A percentile compares a stretch with the other conserved stretches of the same genome.
Evolutionary conservation across 2,797 vertebrate genomes (phyloP).

Genomic region (Fundulus diaphanus): DNA sequence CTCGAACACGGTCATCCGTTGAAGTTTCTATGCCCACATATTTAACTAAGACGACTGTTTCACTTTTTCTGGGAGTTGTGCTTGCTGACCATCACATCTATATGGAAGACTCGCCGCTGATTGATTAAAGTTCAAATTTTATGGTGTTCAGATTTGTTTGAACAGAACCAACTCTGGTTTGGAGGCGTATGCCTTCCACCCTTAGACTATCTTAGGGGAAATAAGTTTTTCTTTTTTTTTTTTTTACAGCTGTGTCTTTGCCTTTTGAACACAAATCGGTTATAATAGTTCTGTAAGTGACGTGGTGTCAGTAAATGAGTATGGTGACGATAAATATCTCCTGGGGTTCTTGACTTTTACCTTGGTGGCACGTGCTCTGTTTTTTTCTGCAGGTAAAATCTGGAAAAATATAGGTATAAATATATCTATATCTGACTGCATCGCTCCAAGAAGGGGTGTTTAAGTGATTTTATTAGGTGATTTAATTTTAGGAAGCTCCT

Average conservation of each 20-base stretch:
- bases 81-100: neutral
- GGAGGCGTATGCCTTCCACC: neutral
- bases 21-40: neutral
- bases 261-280: neutral
- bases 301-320: neutral
- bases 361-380: neutral
- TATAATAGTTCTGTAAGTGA: neutral
- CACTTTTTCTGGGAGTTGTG: neutral
- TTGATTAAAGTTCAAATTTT: conserved; percentile 35
- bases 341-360: neutral
- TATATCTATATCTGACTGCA: neutral
- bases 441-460: neutral
- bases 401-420: neutral
- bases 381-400: neutral
- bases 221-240: too few species aligned
- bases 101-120: neutral
- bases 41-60: neutral
- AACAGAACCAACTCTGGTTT: conserved; percentile 16
- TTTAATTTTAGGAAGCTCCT: neutral
- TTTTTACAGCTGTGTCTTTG: neutral
- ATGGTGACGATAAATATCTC: neutral
- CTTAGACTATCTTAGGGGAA: conserved; percentile 5
- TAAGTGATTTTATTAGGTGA: neutral
- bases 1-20: neutral
- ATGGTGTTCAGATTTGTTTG: conserved; percentile 18